phyloP scores from a whole-genome alignment of 2,113 vertebrate genomes.

The Alces alces region DNA sequence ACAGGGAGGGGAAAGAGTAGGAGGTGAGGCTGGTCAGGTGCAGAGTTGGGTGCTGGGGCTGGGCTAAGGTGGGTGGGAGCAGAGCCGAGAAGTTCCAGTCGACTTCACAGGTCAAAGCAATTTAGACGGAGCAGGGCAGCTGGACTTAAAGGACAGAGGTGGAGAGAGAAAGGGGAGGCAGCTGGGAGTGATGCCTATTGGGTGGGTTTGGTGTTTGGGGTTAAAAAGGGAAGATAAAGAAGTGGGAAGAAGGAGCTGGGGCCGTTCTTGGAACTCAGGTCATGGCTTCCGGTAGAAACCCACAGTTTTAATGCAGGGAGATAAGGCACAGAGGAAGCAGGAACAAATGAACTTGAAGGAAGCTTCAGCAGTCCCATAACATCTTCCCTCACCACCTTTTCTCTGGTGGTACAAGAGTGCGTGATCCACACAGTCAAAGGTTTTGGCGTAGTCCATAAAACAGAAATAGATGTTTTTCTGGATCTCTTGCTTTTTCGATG shows the following conservation, averaged over 20 bases:
- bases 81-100: background rate
- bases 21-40: background rate
- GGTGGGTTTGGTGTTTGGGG: background rate
- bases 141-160: background rate
- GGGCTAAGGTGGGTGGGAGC: rapidly evolving
- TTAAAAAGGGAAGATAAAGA: background rate
- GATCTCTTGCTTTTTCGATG: background rate
- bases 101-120: background rate
- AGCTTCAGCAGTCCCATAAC: background rate
- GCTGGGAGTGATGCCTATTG: background rate
- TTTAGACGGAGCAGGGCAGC: background rate
- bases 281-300: background rate
- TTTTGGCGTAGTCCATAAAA: background rate
- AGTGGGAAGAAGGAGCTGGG: background rate
- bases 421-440: background rate
- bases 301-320: background rate
- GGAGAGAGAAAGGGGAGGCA: background rate
- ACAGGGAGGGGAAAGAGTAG: background rate
- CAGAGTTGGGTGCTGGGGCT: background rate
- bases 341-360: background rate
- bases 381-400: rapidly evolving
- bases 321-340: background rate
- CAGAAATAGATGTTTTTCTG: background rate
- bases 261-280: background rate
- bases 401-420: background rate